These are phyloP conservation scores for Mesaphorura yosii DNA, from an alignment of 1,140 invertebrate genomes.

Conservation along the genomic window DNA sequence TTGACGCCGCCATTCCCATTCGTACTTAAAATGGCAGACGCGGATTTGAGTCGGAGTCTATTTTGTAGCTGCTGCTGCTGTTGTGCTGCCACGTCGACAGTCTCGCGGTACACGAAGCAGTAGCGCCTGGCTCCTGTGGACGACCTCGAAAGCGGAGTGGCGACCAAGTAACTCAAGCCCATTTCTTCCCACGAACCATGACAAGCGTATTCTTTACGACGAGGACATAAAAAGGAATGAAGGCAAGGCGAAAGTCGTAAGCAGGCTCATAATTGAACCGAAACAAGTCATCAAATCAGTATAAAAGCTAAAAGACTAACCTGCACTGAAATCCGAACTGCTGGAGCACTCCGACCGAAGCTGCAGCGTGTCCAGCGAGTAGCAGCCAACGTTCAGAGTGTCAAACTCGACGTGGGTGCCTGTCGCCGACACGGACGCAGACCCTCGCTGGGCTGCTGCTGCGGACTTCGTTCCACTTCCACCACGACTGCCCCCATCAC, in stretches of 20 bases:
- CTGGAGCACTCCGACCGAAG: constrained; percentile 53
- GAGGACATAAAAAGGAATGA: too few relatives aligned
- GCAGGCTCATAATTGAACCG: neutral
- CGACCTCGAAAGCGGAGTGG: constrained; percentile 50
- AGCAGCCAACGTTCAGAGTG: constrained; percentile 54
- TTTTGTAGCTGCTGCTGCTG: too few relatives aligned
- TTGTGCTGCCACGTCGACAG: constrained; percentile 1
- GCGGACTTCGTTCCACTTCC: too few relatives aligned
- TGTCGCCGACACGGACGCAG: too few relatives aligned
- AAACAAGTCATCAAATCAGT: too few relatives aligned
- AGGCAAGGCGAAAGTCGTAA: neutral
- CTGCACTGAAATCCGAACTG: constrained; percentile 40
- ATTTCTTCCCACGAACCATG: constrained; percentile 65
- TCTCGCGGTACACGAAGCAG: constrained; percentile 49
- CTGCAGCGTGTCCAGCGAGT: constrained; percentile 55
- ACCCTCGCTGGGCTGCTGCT: too few relatives aligned
- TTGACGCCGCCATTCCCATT: neutral
- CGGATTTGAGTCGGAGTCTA: constrained; percentile 7
- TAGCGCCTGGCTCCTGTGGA: constrained; percentile 45
- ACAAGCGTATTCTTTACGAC: constrained; percentile 60
- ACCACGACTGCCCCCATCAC: constrained; percentile 39
- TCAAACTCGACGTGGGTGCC: too few relatives aligned
- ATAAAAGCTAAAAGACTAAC: constrained; percentile 26
- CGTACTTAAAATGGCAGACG: neutral
- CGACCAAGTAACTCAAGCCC: constrained; percentile 60